Percentiles rank a stretch among this genome's conserved stretches.
Evolutionary conservation across 2,797 vertebrate genomes (phyloP).

Genomic region (Chelonia mydas): DNA sequence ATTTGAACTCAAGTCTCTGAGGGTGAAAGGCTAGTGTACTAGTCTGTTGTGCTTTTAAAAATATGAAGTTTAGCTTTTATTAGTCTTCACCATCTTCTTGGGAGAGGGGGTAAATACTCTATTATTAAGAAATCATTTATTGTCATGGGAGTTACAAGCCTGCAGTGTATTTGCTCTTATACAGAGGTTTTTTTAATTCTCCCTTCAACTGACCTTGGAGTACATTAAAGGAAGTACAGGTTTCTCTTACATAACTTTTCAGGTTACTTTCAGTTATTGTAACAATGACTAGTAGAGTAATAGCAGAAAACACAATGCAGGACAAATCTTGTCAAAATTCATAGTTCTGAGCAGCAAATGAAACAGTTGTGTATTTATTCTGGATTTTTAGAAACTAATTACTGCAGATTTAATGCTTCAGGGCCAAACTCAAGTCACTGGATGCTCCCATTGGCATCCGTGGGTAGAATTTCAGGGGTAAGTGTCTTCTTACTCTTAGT

Average conservation of each 20-base stretch:
- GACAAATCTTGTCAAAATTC: background rate
- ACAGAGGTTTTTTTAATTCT: background rate
- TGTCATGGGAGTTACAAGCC: too few species aligned
- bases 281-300: background rate
- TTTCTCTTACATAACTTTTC: background rate
- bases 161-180: too few species aligned
- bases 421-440: background rate
- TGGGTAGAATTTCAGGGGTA: background rate
- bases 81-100: background rate
- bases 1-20: background rate
- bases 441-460: background rate
- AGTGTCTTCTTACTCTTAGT: background rate
- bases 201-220: background rate
- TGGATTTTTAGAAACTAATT: background rate
- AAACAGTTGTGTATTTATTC: background rate
- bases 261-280: background rate
- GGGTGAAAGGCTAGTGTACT: background rate
- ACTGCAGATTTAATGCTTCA: background rate
- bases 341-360: background rate
- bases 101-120: background rate
- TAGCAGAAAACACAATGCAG: background rate
- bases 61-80: background rate
- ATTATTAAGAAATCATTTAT: too few species aligned
- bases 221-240: background rate
- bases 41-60: background rate